Evolutionary conservation across 2,797 vertebrate species (phyloP).

Genomic region (Loris lydekkerianus): DNA sequence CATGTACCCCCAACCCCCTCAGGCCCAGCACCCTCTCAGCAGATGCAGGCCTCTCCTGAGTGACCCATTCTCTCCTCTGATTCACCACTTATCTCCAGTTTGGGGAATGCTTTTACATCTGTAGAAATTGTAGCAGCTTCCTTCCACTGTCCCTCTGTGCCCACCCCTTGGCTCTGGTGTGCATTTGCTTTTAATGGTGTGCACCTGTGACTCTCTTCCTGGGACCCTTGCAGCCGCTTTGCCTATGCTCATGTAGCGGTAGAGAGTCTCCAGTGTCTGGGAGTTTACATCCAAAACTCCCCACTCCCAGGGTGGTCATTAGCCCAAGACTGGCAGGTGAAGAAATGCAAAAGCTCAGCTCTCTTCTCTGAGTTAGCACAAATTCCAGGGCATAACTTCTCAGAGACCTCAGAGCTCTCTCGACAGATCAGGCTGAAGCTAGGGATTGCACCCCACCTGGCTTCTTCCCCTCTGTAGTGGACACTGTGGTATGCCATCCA

Average conservation of each 20-base stretch:
- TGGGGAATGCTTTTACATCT: neutral
- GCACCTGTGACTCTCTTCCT: neutral
- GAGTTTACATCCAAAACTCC: neutral
- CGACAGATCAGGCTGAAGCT: neutral
- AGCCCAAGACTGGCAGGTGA: neutral
- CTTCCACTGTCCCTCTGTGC: neutral
- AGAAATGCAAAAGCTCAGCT: neutral
- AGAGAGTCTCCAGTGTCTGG: neutral
- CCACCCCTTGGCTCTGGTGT: neutral
- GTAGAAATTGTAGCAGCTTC: neutral
- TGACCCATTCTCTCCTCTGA: neutral
- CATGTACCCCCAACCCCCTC: rapidly evolving
- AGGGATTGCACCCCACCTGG: neutral
- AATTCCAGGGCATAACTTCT: neutral
- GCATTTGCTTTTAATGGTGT: neutral
- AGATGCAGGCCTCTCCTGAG: neutral
- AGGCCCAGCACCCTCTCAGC: neutral
- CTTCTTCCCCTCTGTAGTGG: neutral
- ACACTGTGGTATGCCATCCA: neutral
- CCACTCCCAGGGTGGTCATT: neutral
- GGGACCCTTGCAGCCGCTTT: neutral
- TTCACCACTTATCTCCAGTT: rapidly evolving
- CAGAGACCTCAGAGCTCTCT: neutral
- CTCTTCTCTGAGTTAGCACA: neutral
- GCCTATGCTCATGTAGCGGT: rapidly evolving